A percentile compares a stretch with the other conserved stretches of the same genome.
Evolutionary conservation across 2,797 vertebrate genomes (phyloP).

Genomic region (Melanotaenia boesemani): DNA sequence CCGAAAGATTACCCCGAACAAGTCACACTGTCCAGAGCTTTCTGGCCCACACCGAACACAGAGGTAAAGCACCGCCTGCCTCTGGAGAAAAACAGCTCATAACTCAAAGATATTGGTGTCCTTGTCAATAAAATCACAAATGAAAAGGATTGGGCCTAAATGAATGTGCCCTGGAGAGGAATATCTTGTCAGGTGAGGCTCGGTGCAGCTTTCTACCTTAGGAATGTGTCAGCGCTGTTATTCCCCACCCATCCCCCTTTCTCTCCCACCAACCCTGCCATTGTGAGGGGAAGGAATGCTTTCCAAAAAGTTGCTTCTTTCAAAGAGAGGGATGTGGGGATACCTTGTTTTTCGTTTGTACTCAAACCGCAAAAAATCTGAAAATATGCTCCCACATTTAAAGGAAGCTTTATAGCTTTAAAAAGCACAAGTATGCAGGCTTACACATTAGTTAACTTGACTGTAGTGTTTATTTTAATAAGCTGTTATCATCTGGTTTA

Average conservation of each 20-base stretch:
- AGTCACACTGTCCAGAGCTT: slow-evolving; percentile 64
- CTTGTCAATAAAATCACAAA: slow-evolving; percentile 75
- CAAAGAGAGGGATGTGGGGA: slow-evolving; percentile 65
- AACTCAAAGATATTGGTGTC: slow-evolving; percentile 74
- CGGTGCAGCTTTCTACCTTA: slow-evolving; percentile 56
- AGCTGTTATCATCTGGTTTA: slow-evolving; percentile 16
- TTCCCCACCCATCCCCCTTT: slow-evolving; percentile 12
- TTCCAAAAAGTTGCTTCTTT: slow-evolving; percentile 73
- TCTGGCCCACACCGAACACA: slow-evolving; percentile 63
- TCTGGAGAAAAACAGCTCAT: slow-evolving; percentile 66
- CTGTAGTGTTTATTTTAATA: slow-evolving; percentile 15
- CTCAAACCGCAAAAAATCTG: slow-evolving; percentile 23
- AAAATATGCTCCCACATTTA: slow-evolving; percentile 4
- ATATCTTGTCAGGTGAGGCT: slow-evolving; percentile 71
- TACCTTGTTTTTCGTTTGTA: slow-evolving; percentile 61
- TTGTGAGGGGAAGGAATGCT: slow-evolving; percentile 79
- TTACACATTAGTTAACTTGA: not conserved
- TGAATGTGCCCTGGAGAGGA: slow-evolving; percentile 69
- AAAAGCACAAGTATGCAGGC: slow-evolving; percentile 3
- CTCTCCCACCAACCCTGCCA: slow-evolving; percentile 31
- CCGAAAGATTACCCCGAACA: slow-evolving; percentile 70
- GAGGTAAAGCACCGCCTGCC: slow-evolving; percentile 57
- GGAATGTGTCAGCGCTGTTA: slow-evolving; percentile 65
- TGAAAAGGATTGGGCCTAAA: slow-evolving; percentile 72
- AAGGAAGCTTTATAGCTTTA: not conserved